A percentile compares a stretch with the other conserved stretches of the same genome.
phyloP scores from a whole-genome alignment of 2,113 vertebrate genomes.

The Ceyx melanurus region DNA sequence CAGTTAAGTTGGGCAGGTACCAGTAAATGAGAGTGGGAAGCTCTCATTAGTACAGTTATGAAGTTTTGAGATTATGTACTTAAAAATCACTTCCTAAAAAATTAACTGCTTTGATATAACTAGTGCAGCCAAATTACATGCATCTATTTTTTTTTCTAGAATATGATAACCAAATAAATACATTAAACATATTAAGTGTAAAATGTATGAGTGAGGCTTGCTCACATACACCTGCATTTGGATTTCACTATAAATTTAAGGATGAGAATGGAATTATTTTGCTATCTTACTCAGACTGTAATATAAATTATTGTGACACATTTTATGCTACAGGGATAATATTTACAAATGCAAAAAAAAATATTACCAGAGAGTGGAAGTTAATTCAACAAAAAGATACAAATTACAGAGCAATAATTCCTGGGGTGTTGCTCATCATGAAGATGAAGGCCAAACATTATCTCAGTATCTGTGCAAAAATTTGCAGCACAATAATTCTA shows the following conservation, averaged over 20 bases:
- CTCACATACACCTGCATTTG: not conserved
- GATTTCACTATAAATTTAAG: not conserved
- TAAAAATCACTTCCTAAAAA: not conserved
- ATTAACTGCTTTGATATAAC: not conserved
- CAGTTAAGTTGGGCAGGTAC: not conserved
- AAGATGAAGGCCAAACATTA: constrained; percentile 13
- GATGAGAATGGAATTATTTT: not conserved
- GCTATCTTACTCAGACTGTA: not conserved
- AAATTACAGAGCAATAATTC: constrained; percentile 44
- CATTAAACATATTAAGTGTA: not conserved
- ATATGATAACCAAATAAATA: not conserved
- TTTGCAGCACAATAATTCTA: constrained; percentile 23
- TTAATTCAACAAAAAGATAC: constrained; percentile 50
- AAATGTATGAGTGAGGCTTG: not conserved
- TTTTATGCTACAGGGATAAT: constrained; percentile 12
- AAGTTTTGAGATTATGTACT: not conserved
- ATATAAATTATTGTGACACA: not conserved
- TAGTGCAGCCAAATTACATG: not conserved
- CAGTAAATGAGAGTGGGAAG: not conserved
- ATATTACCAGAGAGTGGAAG: constrained; percentile 11
- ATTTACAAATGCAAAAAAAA: constrained; percentile 50
- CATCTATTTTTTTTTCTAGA: not conserved
- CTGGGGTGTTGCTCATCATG: not conserved
- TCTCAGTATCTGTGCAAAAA: not conserved
- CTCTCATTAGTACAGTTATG: not conserved